A percentile compares a stretch with the other conserved stretches of the same genome.
Evolutionary conservation across 2,888 invertebrate genomes (phyloP).

Genomic region (Clistopyga incitator): DNA sequence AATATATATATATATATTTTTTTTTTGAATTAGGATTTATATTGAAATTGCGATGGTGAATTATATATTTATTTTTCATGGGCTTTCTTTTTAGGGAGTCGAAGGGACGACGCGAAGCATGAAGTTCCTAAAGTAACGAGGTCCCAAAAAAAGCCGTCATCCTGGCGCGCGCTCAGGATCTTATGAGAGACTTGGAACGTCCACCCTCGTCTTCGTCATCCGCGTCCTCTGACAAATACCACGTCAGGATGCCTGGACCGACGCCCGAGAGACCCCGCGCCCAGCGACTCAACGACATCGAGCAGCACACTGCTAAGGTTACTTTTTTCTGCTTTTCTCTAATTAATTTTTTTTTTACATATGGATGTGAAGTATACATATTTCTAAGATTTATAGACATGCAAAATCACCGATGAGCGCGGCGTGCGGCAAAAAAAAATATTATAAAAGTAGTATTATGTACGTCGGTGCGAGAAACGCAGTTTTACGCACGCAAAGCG

Average conservation of each 20-base stretch:
- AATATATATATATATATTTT: no score
- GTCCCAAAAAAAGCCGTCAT: constrained; percentile 67
- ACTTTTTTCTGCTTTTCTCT: constrained; percentile 45
- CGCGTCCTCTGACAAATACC: constrained; percentile 76
- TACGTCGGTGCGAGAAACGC: no score
- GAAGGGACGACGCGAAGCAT: constrained; percentile 47
- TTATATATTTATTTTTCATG: constrained; percentile 1
- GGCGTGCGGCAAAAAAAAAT: no score
- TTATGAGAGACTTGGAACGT: constrained; percentile 80
- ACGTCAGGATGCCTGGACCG: constrained; percentile 81
- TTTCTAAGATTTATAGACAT: no score
- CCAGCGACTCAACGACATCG: constrained; percentile 82
- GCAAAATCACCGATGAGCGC: no score
- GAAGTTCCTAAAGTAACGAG: constrained; percentile 59
- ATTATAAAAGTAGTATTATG: no score
- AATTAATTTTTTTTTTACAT: constrained; percentile 15
- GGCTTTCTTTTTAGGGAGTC: constrained; percentile 44
- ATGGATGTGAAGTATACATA: no score
- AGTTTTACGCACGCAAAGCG: no score
- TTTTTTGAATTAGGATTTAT: not conserved
- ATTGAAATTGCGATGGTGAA: not conserved
- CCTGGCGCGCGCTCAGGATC: constrained; percentile 80
- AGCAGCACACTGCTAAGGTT: constrained; percentile 81
- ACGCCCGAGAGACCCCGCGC: constrained; percentile 82
- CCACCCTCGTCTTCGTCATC: constrained; percentile 73